Percentiles rank a stretch among this genome's conserved stretches.
These are phyloP conservation scores for Drosophila neonasuta DNA, from an alignment of 2,888 invertebrate species.

Conservation along the genomic window DNA sequence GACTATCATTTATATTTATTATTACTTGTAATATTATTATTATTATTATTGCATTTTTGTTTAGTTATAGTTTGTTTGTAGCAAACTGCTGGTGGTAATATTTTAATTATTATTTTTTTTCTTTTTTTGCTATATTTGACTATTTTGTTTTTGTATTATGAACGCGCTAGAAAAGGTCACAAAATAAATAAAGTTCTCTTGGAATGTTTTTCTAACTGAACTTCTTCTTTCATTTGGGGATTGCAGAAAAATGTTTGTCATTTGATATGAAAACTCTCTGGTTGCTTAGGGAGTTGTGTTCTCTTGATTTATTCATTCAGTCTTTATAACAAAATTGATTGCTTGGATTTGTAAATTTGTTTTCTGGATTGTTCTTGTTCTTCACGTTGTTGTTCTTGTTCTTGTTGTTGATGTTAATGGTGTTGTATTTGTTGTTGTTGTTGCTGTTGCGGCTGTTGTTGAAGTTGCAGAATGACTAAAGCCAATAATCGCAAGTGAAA, in stretches of 20 bases:
- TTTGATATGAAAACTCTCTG: constrained; percentile 55
- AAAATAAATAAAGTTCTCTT: constrained; percentile 29
- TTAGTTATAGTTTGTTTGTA: constrained; percentile 62
- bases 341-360: constrained; percentile 74
- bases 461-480: constrained; percentile 35
- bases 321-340: constrained; percentile 74
- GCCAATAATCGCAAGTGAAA: constrained; percentile 52
- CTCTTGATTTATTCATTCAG: constrained; percentile 56
- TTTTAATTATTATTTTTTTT: constrained; percentile 42
- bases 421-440: constrained; percentile 19
- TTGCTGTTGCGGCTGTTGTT: constrained; percentile 26
- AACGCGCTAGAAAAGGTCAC: constrained; percentile 56
- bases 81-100: constrained; percentile 75
- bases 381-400: constrained; percentile 21
- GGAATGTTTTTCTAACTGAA: constrained; percentile 37
- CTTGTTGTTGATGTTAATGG: constrained; percentile 35
- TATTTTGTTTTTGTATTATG: constrained; percentile 60
- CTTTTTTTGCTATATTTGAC: constrained; percentile 62
- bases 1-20: constrained; percentile 42
- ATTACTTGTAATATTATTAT: constrained; percentile 36
- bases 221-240: constrained; percentile 54
- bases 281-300: constrained; percentile 37
- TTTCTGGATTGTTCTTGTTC: constrained; percentile 72
- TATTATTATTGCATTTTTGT: constrained; percentile 65
- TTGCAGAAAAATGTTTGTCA: constrained; percentile 47